A percentile compares a stretch with the other conserved stretches of the same genome.
phyloP scores from a whole-genome alignment of 1,140 invertebrate species.

The Drosophila ficusphila region DNA sequence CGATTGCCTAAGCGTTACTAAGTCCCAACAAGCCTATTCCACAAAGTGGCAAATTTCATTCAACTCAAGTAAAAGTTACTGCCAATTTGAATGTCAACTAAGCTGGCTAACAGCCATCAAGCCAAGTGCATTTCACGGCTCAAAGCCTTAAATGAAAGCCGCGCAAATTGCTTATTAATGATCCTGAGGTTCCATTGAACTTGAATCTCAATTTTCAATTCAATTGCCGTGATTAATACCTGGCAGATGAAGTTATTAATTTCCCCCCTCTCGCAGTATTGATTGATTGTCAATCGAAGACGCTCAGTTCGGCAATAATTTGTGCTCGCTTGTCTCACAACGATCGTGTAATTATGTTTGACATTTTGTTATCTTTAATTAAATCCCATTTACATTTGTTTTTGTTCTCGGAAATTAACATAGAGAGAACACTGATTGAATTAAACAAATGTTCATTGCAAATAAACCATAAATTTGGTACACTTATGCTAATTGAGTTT shows the following conservation, averaged over 20 bases:
- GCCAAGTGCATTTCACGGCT: slow-evolving; percentile 3
- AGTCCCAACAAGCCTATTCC: slow-evolving; percentile 23
- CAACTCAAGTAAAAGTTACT: not conserved
- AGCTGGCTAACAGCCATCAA: not conserved
- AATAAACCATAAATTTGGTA: slow-evolving; percentile 68
- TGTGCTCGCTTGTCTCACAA: slow-evolving; percentile 26
- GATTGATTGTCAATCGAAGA: slow-evolving; percentile 37
- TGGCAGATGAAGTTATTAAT: slow-evolving; percentile 54
- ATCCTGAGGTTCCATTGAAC: slow-evolving; percentile 52
- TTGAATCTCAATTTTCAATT: slow-evolving; percentile 49
- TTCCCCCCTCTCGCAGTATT: slow-evolving; percentile 11
- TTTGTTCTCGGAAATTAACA: slow-evolving; percentile 30
- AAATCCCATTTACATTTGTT: slow-evolving; percentile 29
- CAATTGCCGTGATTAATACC: slow-evolving; percentile 48
- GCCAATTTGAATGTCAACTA: slow-evolving; percentile 9
- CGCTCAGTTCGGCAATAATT: slow-evolving; percentile 16
- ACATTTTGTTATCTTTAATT: slow-evolving; percentile 44
- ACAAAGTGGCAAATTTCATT: not conserved
- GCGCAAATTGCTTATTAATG: slow-evolving; percentile 35
- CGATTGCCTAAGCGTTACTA: slow-evolving; percentile 14
- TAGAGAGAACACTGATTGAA: slow-evolving; percentile 45
- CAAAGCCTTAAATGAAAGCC: slow-evolving; percentile 15
- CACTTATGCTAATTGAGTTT: slow-evolving; percentile 61
- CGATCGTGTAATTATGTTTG: slow-evolving; percentile 49
- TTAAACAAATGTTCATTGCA: slow-evolving; percentile 59